Percentiles rank a stretch among this genome's conserved stretches.
Evolutionary conservation across 2,888 invertebrate genomes (phyloP).

Genomic region (Pantelozetes paolii): DNA sequence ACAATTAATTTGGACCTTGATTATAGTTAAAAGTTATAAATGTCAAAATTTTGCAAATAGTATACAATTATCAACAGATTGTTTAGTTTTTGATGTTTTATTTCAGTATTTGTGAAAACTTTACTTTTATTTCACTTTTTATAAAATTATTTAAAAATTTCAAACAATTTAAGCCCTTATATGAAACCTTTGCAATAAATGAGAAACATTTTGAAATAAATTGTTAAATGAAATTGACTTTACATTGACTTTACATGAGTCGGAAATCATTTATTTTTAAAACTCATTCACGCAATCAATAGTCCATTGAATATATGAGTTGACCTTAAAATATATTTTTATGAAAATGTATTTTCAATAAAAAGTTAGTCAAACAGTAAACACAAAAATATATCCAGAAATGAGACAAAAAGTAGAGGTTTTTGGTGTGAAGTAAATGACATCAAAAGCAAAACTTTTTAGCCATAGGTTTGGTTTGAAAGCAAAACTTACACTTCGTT

Average conservation of each 20-base stretch:
- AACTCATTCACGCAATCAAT: slow-evolving; percentile 1
- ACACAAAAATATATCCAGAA: slow-evolving; percentile 23
- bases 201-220: no score
- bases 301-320: background rate
- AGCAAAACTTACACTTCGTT: background rate
- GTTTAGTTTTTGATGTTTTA: no score
- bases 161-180: no score
- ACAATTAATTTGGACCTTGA: no score
- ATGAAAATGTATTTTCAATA: slow-evolving; percentile 4
- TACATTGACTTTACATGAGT: background rate
- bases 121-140: no score
- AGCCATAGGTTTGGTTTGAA: background rate
- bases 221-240: no score
- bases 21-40: no score
- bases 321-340: slow-evolving; percentile 27
- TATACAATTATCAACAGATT: no score
- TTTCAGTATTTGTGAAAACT: no score
- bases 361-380: slow-evolving; percentile 18
- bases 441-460: slow-evolving; percentile 22
- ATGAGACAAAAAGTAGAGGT: slow-evolving; percentile 7
- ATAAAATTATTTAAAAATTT: no score
- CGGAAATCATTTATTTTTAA: background rate
- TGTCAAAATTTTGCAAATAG: no score
- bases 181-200: no score
- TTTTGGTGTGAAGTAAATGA: slow-evolving; percentile 34